Evolutionary conservation across 2,797 vertebrate species (phyloP).

Genomic region (Falco naumanni): DNA sequence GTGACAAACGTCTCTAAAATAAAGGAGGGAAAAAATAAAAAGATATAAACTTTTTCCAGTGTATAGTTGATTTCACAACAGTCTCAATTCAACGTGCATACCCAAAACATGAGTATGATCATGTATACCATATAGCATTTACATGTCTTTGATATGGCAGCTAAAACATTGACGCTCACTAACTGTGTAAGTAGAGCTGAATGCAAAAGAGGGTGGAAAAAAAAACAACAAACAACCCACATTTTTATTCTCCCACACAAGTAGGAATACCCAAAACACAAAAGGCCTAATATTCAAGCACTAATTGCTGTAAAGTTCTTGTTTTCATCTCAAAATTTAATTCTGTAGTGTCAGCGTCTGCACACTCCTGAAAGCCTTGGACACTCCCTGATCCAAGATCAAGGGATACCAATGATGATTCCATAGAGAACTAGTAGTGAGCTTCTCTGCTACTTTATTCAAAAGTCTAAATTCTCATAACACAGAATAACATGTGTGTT

Average conservation of each 20-base stretch:
- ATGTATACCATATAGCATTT: background rate
- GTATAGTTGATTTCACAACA: background rate
- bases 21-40: background rate
- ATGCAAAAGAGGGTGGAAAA: background rate
- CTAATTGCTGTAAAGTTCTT: background rate
- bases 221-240: fast-evolving
- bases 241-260: background rate
- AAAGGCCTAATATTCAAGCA: background rate
- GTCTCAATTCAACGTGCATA: background rate
- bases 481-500: background rate
- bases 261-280: background rate
- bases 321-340: background rate
- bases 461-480: background rate
- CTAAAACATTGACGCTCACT: background rate
- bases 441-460: background rate
- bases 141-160: background rate
- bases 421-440: background rate
- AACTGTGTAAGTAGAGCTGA: background rate
- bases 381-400: background rate
- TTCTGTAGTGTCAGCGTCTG: background rate
- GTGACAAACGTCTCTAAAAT: background rate
- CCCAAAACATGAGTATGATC: background rate
- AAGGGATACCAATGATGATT: background rate
- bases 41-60: background rate
- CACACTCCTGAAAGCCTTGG: background rate